Conservation (phyloP, 2,113 vertebrate genomes). For the Sturnus vulgaris region DNA sequence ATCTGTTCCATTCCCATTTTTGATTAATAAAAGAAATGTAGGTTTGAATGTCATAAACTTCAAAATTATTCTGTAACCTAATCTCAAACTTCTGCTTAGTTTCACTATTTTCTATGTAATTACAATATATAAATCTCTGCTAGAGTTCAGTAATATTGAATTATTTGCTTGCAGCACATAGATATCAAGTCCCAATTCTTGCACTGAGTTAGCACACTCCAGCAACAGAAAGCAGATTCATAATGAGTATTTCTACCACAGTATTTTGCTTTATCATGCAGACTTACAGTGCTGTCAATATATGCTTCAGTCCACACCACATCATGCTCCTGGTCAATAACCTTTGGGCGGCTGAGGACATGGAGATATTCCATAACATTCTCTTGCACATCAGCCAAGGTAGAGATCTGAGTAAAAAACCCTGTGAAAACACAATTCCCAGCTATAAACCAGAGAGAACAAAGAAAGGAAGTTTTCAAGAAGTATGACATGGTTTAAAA, state of each 20-base stretch:
- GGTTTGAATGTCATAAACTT: not conserved
- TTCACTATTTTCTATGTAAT: not conserved
- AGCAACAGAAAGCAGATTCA: not conserved
- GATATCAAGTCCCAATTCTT: not conserved
- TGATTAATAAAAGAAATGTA: not conserved
- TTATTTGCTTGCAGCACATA: not conserved
- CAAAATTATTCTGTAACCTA: not conserved
- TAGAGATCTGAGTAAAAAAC: conserved; percentile 98
- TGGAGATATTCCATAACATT: conserved; percentile 99
- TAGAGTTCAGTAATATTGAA: not conserved
- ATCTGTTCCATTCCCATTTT: not conserved
- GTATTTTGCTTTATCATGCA: not conserved
- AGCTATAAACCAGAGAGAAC: not conserved
- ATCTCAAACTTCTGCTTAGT: not conserved
- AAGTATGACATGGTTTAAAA: not conserved
- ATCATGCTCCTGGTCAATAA: conserved; percentile 96
- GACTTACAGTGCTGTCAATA: conserved; percentile 96
- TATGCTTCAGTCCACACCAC: conserved; percentile 98
- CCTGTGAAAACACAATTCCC: conserved; percentile 71
- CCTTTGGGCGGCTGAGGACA: conserved; percentile 95
- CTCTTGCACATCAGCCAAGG: conserved; percentile 95
- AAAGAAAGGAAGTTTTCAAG: not conserved
- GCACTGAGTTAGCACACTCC: not conserved
- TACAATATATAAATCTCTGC: not conserved
- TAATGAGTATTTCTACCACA: not conserved